Base-by-base conservation (phyloP, 2,888 invertebrate species). In the Sepiola atlantica region DNA sequence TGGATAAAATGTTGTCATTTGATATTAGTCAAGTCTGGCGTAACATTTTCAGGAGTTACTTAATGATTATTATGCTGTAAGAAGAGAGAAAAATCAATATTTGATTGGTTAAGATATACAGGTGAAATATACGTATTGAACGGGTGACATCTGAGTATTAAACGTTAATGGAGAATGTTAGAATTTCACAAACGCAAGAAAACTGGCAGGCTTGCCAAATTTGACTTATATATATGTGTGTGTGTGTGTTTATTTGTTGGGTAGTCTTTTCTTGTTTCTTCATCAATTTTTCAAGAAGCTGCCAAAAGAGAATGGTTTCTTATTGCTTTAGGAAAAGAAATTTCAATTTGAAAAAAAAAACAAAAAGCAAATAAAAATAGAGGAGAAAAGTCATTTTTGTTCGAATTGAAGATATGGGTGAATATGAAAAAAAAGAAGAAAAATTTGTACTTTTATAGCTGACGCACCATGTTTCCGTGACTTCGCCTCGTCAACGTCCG, bases 251-350 rank as follows among this genome's bases (percentile, higher is more conserved):
- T 16, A n/a, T 32, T 77, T 77, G 3, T 77, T n/a, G n/a, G 77
- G 77, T n/a, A 77, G 77, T 0, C 1, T 14, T n/a, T 10, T 77
- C 14, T 77, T 77, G 77, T 77, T n/a, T 77, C n/a, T 45, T 18
- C n/a, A 77, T n/a, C 32, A 77, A 32, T 77, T n/a, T 77, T 77
- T n/a, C 77, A n/a, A 77, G n/a, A 77, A 32, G 77, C n/a, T 77
- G 77, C 77, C 77, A 77, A 77, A 77, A 77, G 77, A 28, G 61
- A 77, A 77, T n/a, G 77, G 77, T 77, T 77, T 77, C 77, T 77
- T 77, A n/a, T 77, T 77, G 77, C n/a, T 77, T 57, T 57, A 24
- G 57, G 57, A 57, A 77, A n/a, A 77, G 28, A 0, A 28, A 14
- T 77, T 77, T 77, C 77, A 28, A 28, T n/a, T 77, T 61, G n/a